phyloP scores from a whole-genome alignment of 2,888 invertebrate genomes.

The Microchrysa polita region DNA sequence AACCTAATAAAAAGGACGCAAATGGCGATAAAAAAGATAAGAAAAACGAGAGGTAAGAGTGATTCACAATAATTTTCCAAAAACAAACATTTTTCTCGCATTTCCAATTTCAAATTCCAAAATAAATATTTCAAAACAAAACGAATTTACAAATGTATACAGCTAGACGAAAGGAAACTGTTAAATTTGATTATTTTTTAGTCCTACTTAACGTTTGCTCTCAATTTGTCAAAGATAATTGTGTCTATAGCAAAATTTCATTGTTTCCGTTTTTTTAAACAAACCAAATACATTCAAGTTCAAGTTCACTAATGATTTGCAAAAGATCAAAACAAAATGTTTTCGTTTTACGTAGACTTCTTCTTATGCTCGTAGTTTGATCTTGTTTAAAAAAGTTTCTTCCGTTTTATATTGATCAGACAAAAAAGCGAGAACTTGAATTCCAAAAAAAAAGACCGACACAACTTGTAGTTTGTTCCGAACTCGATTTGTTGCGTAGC shows the following conservation, averaged over 20 bases:
- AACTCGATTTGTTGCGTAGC: slow-evolving; percentile 26
- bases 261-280: neutral
- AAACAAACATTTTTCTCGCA: slow-evolving; percentile 46
- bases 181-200: no score
- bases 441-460: neutral
- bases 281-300: no score
- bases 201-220: slow-evolving; percentile 9
- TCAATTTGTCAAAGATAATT: slow-evolving; percentile 14
- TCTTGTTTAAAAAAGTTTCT: neutral
- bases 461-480: slow-evolving; percentile 19
- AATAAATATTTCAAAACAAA: slow-evolving; percentile 14
- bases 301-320: no score
- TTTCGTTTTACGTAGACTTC: neutral
- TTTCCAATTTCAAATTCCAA: slow-evolving; percentile 34
- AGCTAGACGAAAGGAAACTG: no score
- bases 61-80: slow-evolving; percentile 50
- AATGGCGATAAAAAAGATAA: slow-evolving; percentile 62
- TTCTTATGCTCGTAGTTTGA: no score
- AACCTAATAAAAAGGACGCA: slow-evolving; percentile 64
- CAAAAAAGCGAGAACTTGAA: neutral
- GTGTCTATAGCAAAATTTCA: slow-evolving; percentile 24
- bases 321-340: no score
- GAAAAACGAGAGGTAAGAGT: slow-evolving; percentile 65
- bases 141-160: no score
- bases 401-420: neutral